phyloP scores from a whole-genome alignment of 2,888 invertebrate genomes.

The Parnassius orleans region DNA sequence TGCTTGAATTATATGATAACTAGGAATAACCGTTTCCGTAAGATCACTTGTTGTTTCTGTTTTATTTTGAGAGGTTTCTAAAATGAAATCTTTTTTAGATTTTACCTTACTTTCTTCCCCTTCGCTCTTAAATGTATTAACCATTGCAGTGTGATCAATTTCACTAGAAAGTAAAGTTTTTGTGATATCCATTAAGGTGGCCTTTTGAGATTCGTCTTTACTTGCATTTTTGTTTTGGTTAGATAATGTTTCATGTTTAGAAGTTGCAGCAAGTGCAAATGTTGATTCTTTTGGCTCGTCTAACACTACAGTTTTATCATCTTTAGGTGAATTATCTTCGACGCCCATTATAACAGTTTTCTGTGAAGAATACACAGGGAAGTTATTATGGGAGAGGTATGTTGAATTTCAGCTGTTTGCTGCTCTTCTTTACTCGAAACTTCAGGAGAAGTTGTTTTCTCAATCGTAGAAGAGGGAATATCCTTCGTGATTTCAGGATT shows the following conservation, averaged over 20 bases:
- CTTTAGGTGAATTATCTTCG: not conserved
- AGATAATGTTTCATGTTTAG: too few species aligned
- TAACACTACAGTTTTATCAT: not conserved
- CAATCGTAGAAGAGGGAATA: not conserved
- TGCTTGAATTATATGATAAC: not conserved
- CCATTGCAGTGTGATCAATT: constrained; percentile 5
- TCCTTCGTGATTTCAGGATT: not conserved
- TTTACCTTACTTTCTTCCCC: not conserved
- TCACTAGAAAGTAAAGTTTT: constrained; percentile 23
- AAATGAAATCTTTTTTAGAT: not conserved
- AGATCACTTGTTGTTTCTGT: too few species aligned
- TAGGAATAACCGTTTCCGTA: too few species aligned
- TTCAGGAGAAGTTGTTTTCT: not conserved
- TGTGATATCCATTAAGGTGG: constrained; percentile 9
- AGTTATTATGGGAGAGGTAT: too few species aligned
- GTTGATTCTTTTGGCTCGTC: too few species aligned
- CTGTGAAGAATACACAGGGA: not conserved
- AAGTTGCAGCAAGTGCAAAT: too few species aligned
- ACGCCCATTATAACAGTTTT: not conserved
- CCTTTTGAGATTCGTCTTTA: not conserved
- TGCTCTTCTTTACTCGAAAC: not conserved
- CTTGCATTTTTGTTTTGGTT: not conserved
- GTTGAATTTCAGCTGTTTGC: too few species aligned
- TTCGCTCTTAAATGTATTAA: not conserved
- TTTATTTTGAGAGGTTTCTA: too few species aligned